A percentile compares a stretch with the other conserved stretches of the same genome.
phyloP scores from a whole-genome alignment of 2,797 vertebrate genomes.

The Hypotaenidia philippensis region DNA sequence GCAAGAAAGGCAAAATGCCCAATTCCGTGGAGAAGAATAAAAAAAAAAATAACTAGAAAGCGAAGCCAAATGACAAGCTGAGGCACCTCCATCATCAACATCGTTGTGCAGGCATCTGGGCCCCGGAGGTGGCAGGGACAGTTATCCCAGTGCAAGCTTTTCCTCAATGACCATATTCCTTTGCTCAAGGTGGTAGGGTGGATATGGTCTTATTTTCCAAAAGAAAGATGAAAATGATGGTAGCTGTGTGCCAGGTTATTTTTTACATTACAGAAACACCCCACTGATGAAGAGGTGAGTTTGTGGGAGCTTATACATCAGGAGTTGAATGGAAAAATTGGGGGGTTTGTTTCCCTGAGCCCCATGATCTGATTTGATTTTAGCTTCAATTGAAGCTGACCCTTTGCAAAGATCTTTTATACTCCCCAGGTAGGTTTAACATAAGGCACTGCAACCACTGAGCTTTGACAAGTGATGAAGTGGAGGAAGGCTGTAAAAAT shows the following conservation, averaged over 20 bases:
- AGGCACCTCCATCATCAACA: neutral
- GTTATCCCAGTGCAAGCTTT: neutral
- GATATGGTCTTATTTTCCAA: neutral
- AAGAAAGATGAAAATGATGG: neutral
- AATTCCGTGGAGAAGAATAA: neutral
- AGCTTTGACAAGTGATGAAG: accelerated
- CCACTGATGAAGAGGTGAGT: neutral
- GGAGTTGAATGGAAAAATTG: neutral
- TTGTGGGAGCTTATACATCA: neutral
- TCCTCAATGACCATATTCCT: neutral
- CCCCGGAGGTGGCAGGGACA: accelerated
- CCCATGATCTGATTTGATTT: conserved; percentile 19
- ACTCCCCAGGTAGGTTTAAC: neutral
- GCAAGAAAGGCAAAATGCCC: neutral
- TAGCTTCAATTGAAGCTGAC: conserved; percentile 22
- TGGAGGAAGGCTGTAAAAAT: neutral
- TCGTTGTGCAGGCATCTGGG: neutral
- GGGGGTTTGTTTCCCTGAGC: neutral
- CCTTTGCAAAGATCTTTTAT: neutral
- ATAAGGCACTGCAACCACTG: neutral
- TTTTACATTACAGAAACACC: neutral
- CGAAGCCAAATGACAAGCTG: neutral
- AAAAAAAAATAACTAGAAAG: too few relatives aligned
- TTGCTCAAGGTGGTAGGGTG: neutral
- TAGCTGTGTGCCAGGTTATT: neutral